These are phyloP conservation scores for Digitonthophagus gazella DNA, from an alignment of 2,888 invertebrate species.

Conservation along the genomic window DNA sequence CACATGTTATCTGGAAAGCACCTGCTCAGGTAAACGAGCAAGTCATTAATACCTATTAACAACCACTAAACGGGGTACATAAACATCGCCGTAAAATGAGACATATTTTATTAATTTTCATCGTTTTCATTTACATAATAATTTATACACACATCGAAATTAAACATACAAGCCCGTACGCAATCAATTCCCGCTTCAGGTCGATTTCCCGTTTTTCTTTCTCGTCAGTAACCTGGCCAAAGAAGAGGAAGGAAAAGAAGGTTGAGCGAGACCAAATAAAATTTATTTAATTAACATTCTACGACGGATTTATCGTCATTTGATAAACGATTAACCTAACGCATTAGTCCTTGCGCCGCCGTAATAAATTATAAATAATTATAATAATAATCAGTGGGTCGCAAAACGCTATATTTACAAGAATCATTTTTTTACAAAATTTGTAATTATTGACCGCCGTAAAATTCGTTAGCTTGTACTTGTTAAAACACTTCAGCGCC, in stretches of 20 bases:
- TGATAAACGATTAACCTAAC: background rate
- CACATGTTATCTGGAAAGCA: background rate
- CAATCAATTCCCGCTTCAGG: background rate
- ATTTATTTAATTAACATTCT: background rate
- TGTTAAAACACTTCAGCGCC: constrained; percentile 25
- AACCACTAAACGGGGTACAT: background rate
- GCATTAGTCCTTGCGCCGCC: background rate
- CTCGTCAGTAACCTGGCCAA: no score
- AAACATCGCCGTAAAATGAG: constrained; percentile 9
- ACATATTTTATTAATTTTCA: constrained; percentile 12
- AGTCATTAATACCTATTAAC: background rate
- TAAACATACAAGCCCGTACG: background rate
- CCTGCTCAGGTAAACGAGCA: background rate
- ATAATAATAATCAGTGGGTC: constrained; percentile 11
- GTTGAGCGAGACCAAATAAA: background rate
- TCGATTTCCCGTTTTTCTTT: background rate
- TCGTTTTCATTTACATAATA: constrained; percentile 11
- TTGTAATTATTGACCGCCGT: constrained; percentile 17
- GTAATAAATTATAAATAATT: constrained; percentile 16
- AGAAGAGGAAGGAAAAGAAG: background rate
- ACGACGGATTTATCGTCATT: background rate
- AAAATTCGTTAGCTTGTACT: constrained; percentile 1
- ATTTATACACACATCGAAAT: constrained; percentile 15
- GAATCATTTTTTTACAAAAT: constrained; percentile 19
- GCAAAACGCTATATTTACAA: constrained; percentile 12